Percentiles rank a stretch among this genome's conserved stretches.
Evolutionary conservation across 2,888 invertebrate species (phyloP).

Genomic region (Oscheius onirici): DNA sequence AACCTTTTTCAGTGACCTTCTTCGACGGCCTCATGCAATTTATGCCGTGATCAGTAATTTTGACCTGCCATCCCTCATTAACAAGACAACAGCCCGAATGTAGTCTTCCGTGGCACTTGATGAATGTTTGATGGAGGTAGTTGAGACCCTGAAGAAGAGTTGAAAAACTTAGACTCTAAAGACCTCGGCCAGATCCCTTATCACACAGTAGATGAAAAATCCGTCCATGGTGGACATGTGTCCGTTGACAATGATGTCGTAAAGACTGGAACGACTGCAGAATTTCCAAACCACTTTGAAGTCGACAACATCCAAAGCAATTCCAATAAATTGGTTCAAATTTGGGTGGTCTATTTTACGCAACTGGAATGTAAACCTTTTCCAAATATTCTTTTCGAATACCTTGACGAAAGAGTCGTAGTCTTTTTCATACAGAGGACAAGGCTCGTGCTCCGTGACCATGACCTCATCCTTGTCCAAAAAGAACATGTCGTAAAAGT

Average conservation of each 20-base stretch:
- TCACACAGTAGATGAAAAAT: constrained; percentile 34
- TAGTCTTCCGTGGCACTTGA: constrained; percentile 53
- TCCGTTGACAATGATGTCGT: constrained; percentile 21
- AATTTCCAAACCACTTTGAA: constrained; percentile 63
- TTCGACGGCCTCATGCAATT: constrained; percentile 18
- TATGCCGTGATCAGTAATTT: constrained; percentile 48
- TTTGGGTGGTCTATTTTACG: constrained; percentile 67
- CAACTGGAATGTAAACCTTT: constrained; percentile 40
- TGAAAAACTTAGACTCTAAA: background rate
- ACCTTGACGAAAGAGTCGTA: constrained; percentile 46
- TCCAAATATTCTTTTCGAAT: too few species aligned
- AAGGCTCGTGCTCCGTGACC: constrained; percentile 44
- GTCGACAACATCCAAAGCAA: constrained; percentile 62
- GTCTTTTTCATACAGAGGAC: constrained; percentile 34
- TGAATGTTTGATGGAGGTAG: constrained; percentile 52
- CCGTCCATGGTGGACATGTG: constrained; percentile 10
- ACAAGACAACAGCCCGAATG: constrained; percentile 55
- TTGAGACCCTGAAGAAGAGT: constrained; percentile 45
- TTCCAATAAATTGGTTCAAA: constrained; percentile 65
- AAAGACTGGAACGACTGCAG: constrained; percentile 48
- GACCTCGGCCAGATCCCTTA: constrained; percentile 32
- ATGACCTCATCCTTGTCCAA: constrained; percentile 47
- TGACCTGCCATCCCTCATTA: constrained; percentile 63
- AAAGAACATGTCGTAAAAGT: constrained; percentile 37
- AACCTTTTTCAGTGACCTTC: constrained; percentile 7